Evolutionary conservation across 2,797 vertebrate genomes (phyloP).

Genomic region (Cephalopachus bancanus): DNA sequence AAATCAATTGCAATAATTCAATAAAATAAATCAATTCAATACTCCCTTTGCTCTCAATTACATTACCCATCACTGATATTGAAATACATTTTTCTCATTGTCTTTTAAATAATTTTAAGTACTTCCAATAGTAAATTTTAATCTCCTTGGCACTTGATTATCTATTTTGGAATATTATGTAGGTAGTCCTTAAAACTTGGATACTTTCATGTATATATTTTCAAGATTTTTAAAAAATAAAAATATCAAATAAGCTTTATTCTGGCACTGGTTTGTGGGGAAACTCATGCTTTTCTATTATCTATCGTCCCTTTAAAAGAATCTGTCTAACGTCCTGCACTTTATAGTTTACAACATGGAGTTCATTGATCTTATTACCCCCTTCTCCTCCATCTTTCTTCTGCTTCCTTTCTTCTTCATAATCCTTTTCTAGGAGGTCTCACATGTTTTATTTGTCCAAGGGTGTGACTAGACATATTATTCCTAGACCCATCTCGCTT

Average conservation of each 20-base stretch:
- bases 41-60: not conserved
- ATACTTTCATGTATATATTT: not conserved
- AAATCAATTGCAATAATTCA: not conserved
- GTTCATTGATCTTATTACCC: not conserved
- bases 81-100: accelerated
- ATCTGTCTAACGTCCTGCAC: not conserved
- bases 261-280: not conserved
- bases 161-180: not conserved
- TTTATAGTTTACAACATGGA: not conserved
- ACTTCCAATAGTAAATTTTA: not conserved
- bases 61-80: not conserved
- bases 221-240: not conserved
- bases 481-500: not conserved
- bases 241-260: not conserved
- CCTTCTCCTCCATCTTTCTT: not conserved
- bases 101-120: too few species aligned
- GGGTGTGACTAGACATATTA: not conserved
- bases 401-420: too few species aligned
- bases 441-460: not conserved
- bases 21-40: too few species aligned
- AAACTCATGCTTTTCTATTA: not conserved
- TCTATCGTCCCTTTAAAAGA: accelerated
- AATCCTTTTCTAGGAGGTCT: not conserved
- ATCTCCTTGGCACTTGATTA: not conserved
- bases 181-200: not conserved